Evolutionary conservation across 2,888 invertebrate genomes (phyloP).

Genomic region (Seira musarum): DNA sequence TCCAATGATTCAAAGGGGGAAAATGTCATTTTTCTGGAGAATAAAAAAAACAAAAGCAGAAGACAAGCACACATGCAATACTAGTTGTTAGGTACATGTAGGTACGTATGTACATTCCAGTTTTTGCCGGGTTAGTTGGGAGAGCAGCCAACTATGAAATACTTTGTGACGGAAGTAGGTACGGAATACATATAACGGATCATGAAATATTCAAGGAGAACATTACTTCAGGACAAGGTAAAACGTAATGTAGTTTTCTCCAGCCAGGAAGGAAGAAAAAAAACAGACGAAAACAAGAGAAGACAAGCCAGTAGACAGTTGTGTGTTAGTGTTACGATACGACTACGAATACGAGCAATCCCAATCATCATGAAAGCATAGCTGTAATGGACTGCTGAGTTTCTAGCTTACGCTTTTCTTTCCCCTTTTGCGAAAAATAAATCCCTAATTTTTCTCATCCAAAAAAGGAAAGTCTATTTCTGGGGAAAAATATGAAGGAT

Average conservation of each 20-base stretch:
- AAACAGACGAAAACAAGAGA: no score
- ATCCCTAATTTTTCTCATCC: no score
- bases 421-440: background rate
- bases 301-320: background rate
- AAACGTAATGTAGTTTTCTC: background rate
- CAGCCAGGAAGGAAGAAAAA: no score
- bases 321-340: background rate
- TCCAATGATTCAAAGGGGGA: background rate
- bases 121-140: background rate
- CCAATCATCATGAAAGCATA: background rate
- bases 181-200: background rate
- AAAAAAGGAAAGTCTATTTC: background rate
- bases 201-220: conserved; percentile 40
- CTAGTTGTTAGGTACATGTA: no score
- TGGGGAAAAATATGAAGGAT: background rate
- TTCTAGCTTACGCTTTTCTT: background rate
- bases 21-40: background rate
- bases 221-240: conserved; percentile 20
- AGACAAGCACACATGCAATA: no score
- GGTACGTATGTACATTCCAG: no score
- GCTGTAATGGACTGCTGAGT: background rate
- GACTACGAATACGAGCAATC: no score
- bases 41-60: background rate
- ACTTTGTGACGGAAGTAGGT: conserved; percentile 12
- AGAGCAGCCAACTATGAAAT: conserved; percentile 28